Evolutionary conservation across 2,113 vertebrate genomes (phyloP), one percentile per base, ranked within the genome.

Genomic region (Terrapene triunguis): DNA sequence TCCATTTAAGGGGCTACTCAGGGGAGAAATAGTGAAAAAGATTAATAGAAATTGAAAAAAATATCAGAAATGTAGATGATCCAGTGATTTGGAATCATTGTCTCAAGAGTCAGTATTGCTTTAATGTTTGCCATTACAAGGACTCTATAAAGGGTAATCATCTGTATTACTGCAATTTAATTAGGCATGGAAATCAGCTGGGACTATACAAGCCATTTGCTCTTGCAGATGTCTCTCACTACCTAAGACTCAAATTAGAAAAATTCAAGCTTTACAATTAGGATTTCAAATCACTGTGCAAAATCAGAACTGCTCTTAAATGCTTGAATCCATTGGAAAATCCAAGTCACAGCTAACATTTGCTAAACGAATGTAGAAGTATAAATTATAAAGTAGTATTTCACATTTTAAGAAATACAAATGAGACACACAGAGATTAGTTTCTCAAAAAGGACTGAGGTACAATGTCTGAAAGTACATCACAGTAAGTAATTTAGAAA

Each of bases 301-400:
- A 91, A 32, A n/a, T 88, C 19, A 65, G 48, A 95, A 22, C 93
- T 97, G 88, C 44, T 65, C 90, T 89, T 94, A 65, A 84, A 24
- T 76, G 13, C 4, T 27, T 11, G 2, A 86, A 91, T 50, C 78
- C 38, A 86, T 53, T 27, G 2, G 2, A 95, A 94, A 95, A 89
- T 2, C 50, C 35, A 53, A 89, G 51, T 93, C 38, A 79, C 88
- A 74, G 29, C 19, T 35, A 78, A 9, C 72, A 82, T 76, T 83
- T 94, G 80, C 80, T 57, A 82, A 86, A 81, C 74, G 24, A 76
- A 47, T 84, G 5, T 62, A 83, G n/a, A 27, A 83, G 50, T 76
- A 83, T 59, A 35, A 69, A 65, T 94, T 42, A 47, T 89, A n/a
- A 94, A 94, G 62, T 1, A 74, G 7, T 35, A 91, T 1, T 86